Evolutionary conservation across 1,140 invertebrate genomes (phyloP).

Genomic region (Notospermus geniculatus): DNA sequence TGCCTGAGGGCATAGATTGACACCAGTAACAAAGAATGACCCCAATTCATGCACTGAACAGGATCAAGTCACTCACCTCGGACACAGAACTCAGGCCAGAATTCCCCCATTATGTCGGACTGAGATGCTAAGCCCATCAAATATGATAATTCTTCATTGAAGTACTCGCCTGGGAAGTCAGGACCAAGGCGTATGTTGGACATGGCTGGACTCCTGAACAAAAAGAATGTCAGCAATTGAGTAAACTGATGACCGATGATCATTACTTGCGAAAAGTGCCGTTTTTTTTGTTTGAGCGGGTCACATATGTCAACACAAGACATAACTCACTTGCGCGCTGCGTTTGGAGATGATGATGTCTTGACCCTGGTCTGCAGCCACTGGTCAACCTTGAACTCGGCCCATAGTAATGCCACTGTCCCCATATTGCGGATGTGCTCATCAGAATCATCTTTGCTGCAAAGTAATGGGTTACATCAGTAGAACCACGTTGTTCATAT

Average conservation of each 20-base stretch:
- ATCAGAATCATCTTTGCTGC: constrained; percentile 17
- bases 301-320: too few relatives aligned
- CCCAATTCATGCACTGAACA: too few relatives aligned
- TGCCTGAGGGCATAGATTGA: too few relatives aligned
- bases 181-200: constrained; percentile 5
- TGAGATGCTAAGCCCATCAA: constrained; percentile 30
- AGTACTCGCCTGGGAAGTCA: constrained; percentile 29
- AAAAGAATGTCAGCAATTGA: too few relatives aligned
- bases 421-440: constrained; percentile 18
- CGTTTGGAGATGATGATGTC: constrained; percentile 10
- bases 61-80: constrained; percentile 32
- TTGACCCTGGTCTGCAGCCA: constrained; percentile 33
- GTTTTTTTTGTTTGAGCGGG: too few relatives aligned
- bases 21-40: too few relatives aligned
- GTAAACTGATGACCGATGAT: too few relatives aligned
- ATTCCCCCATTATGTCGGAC: constrained; percentile 27
- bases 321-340: too few relatives aligned
- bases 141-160: constrained; percentile 37
- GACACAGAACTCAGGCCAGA: constrained; percentile 28
- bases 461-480: too few relatives aligned
- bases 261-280: too few relatives aligned
- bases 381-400: constrained; percentile 42
- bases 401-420: constrained; percentile 24
- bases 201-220: constrained; percentile 11
- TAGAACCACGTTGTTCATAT: too few relatives aligned